Percentiles rank a stretch among this genome's conserved stretches.
These are phyloP conservation scores for Dipus sagitta DNA, from an alignment of 2,797 vertebrate species.

Conservation along the genomic window DNA sequence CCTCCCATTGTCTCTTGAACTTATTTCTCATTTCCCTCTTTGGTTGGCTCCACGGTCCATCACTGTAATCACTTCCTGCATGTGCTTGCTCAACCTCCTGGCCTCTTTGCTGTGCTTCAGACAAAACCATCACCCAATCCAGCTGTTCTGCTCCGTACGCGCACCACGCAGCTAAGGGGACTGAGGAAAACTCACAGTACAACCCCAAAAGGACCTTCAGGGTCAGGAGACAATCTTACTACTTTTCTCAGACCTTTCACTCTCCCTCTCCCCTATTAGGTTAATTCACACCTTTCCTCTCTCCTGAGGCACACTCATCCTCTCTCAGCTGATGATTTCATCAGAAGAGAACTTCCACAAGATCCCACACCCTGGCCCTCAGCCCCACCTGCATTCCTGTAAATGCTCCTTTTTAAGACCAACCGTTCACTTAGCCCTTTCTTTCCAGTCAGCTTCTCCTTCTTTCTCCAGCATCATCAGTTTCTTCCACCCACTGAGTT, in stretches of 20 bases:
- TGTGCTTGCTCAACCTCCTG: background rate
- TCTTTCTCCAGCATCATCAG: background rate
- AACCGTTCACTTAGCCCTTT: background rate
- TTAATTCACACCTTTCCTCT: background rate
- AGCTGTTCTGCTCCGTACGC: background rate
- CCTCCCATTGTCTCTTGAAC: background rate
- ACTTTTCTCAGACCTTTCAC: background rate
- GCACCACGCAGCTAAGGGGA: background rate
- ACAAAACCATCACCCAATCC: background rate
- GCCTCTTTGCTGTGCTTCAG: background rate
- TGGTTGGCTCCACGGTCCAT: background rate
- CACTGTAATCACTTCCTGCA: background rate
- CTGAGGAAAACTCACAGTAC: background rate
- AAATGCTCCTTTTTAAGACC: background rate
- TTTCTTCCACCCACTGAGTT: background rate
- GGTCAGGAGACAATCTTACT: background rate
- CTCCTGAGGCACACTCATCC: background rate
- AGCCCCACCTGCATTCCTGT: background rate
- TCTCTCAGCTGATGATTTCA: conserved; percentile 48
- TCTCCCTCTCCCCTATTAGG: background rate
- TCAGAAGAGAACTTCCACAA: background rate
- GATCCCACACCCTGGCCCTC: background rate
- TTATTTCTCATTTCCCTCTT: background rate
- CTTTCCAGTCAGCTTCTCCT: background rate
- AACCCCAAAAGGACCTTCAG: background rate